A percentile compares a stretch with the other conserved stretches of the same genome.
Conservation (phyloP, 2,797 vertebrate genomes). For the Clarias pachynema region DNA sequence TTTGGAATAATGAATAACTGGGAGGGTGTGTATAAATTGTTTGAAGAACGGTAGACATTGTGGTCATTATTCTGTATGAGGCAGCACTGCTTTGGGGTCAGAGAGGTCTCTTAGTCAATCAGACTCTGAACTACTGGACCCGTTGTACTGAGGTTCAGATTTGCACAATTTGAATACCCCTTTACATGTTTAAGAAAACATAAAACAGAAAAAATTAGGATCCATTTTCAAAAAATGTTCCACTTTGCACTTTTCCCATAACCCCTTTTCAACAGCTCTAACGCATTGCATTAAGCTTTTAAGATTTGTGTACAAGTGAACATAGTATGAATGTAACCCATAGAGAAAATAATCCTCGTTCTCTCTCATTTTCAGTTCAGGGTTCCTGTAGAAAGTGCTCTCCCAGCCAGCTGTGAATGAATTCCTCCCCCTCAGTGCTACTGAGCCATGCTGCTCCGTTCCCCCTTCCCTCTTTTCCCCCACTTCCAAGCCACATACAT, state of each 20-base stretch:
- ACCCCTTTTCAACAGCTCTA: slow-evolving; percentile 12
- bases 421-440: slow-evolving; percentile 71
- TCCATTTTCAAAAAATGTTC: neutral
- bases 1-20: neutral
- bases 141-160: neutral
- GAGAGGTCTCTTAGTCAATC: neutral
- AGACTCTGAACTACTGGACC: neutral
- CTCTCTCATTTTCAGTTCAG: slow-evolving; percentile 94
- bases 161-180: neutral
- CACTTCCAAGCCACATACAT: slow-evolving; percentile 55
- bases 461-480: slow-evolving; percentile 59
- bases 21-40: neutral
- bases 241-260: slow-evolving; percentile 11
- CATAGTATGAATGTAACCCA: slow-evolving; percentile 61
- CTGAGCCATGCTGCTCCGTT: slow-evolving; percentile 62
- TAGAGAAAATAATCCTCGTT: slow-evolving; percentile 86
- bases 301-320: slow-evolving; percentile 25
- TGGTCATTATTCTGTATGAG: neutral
- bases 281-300: slow-evolving; percentile 35
- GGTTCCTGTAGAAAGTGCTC: slow-evolving; percentile 91
- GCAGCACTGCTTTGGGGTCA: neutral
- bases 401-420: slow-evolving; percentile 85
- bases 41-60: neutral
- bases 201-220: neutral
- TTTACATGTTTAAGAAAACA: neutral